Evolutionary conservation across 64 coral and sea anemone species (phyloP), one percentile per base, ranked within the genome.

Genomic region (Platygyra sinensis): DNA sequence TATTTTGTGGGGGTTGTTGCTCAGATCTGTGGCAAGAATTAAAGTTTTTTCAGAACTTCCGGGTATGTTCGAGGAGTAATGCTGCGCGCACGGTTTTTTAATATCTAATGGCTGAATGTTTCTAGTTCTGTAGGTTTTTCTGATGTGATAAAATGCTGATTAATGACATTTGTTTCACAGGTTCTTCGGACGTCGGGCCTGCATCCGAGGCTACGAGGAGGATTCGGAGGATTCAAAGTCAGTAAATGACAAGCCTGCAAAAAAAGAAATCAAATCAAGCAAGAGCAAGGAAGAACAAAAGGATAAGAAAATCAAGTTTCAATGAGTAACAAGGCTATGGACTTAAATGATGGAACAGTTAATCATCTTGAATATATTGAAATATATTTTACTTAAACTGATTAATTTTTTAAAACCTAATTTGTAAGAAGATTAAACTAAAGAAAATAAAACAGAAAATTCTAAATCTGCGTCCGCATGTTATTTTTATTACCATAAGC

Each of bases 161-260:
- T 14, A 72, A 5, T 19, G 2, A 24, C 5, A 13, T 64, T 71
- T 86, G 5, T 67, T 52, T 29, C 25, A 30, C 76, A 89, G 87
- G 60, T 89, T 89, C 57, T 78, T 89, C 50, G 87, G 87, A 36
- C 87, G 75, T 30, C 80, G 60, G 36, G 75, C 57, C 8, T 89
- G 87, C 63, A 78, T 89, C 59, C 52, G 76, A 57, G 86, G 76
- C 18, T 62, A 29, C 29, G 14, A 28, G 57, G 79, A 62, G 5
- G 10, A 17, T 62, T 71, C 81, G 27, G 81, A 85, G 39, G 81
- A 85, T n/a, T 0, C 62, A 71, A 69, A 85, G 39, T 5, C 24
- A 2, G 6, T 46, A 16, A 10, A 17, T 18, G 38, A 72, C 51
- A 63, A 85, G 29, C 0, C 13, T 52, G 50, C n/a, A 2, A 51